Percentiles rank a stretch among this genome's conserved stretches.
Evolutionary conservation across 2,797 vertebrate species (phyloP).

Genomic region (Prionace glauca): DNA sequence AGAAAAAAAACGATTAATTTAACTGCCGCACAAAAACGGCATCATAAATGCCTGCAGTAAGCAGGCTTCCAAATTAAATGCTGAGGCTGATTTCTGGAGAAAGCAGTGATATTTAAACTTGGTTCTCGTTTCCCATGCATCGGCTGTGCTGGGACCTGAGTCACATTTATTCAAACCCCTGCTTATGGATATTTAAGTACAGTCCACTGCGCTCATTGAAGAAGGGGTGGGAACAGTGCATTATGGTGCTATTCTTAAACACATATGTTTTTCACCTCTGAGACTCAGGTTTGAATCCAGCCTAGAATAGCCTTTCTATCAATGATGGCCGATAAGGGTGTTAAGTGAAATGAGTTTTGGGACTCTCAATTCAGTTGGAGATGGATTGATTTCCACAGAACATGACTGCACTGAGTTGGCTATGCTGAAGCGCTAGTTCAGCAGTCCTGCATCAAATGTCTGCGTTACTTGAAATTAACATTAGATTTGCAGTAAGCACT

Average conservation of each 20-base stretch:
- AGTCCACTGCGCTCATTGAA: neutral
- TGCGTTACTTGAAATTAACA: neutral
- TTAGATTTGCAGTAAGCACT: neutral
- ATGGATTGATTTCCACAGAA: conserved; percentile 27
- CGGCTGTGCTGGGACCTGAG: neutral
- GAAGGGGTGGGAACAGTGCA: neutral
- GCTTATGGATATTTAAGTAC: neutral
- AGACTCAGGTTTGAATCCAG: neutral
- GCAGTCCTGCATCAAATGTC: neutral
- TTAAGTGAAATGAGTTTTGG: conserved; percentile 34
- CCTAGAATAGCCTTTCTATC: neutral
- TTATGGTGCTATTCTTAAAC: neutral
- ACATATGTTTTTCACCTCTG: neutral
- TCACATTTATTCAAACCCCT: neutral
- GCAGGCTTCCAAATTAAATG: conserved; percentile 19
- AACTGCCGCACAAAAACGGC: neutral
- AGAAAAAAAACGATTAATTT: neutral
- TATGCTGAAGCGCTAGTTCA: neutral
- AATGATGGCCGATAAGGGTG: neutral
- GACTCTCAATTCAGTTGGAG: neutral
- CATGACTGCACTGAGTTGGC: neutral
- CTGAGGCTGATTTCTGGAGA: neutral
- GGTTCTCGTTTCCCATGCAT: neutral
- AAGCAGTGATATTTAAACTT: neutral
- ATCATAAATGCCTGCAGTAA: neutral